Evolutionary conservation across 2,113 vertebrate species (phyloP).

Genomic region (Halcyon malimbica): DNA sequence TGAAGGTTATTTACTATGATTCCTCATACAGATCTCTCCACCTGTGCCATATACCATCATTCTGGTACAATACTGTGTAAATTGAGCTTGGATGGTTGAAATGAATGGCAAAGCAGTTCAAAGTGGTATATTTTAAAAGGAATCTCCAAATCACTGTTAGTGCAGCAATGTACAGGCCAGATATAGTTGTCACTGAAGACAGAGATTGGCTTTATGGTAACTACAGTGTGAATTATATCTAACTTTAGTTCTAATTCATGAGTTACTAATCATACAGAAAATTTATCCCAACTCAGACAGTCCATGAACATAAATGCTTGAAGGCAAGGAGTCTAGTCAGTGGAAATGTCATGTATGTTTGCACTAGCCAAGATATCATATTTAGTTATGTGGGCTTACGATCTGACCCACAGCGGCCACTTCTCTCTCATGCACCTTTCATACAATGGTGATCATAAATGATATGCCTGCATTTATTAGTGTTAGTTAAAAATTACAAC

Average conservation of each 20-base stretch:
- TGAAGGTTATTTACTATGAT: background rate
- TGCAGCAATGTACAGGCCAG: background rate
- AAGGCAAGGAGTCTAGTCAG: background rate
- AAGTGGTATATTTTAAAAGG: background rate
- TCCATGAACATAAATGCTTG: background rate
- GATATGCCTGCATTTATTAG: background rate
- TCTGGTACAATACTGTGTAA: background rate
- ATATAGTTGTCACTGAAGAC: background rate
- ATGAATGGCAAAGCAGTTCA: background rate
- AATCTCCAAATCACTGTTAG: background rate
- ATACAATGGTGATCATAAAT: background rate
- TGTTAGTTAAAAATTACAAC: background rate
- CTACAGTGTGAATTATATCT: background rate
- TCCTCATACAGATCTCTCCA: background rate
- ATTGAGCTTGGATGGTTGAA: background rate
- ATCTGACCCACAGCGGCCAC: background rate
- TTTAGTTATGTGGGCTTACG: background rate
- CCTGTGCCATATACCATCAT: background rate
- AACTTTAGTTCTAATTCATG: background rate
- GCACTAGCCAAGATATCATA: background rate
- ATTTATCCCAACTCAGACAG: background rate
- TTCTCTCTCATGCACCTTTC: background rate
- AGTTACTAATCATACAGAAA: background rate
- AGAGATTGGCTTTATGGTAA: background rate
- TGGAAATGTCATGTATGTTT: background rate